Conservation (phyloP, 2,888 invertebrate genomes). For the Phyllotreta cruciferae region DNA sequence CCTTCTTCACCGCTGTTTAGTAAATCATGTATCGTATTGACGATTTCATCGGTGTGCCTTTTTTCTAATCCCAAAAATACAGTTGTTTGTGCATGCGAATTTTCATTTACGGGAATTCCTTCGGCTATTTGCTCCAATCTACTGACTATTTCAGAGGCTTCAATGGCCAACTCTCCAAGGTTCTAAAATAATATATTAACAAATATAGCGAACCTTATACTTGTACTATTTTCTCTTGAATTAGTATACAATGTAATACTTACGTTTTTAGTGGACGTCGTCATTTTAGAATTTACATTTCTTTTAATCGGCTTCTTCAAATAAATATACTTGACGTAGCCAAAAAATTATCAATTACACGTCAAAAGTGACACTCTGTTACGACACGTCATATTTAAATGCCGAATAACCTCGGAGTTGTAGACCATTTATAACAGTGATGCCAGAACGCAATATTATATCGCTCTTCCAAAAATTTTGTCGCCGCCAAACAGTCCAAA, state of each 20-base stretch:
- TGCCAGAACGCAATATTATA: too few species aligned
- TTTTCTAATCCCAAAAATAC: constrained; percentile 58
- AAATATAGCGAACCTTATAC: background rate
- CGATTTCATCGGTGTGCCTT: constrained; percentile 64
- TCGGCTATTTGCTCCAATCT: constrained; percentile 59
- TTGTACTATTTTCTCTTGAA: background rate
- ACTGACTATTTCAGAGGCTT: constrained; percentile 60
- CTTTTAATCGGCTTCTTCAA: constrained; percentile 10
- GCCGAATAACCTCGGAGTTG: too few species aligned
- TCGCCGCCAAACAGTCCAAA: too few species aligned
- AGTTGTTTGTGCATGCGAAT: constrained; percentile 51
- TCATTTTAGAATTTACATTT: constrained; percentile 28
- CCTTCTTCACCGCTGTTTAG: constrained; percentile 71
- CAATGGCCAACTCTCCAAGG: constrained; percentile 60
- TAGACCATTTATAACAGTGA: too few species aligned
- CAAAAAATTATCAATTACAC: background rate
- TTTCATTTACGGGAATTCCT: constrained; percentile 50
- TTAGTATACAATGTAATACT: background rate
- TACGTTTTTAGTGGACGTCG: constrained; percentile 25
- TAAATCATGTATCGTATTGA: constrained; percentile 66
- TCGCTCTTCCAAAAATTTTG: too few species aligned
- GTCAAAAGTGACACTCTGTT: too few species aligned
- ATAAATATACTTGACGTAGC: constrained; percentile 18
- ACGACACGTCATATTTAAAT: too few species aligned
- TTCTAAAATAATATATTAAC: constrained; percentile 36